Evolutionary conservation across 2,888 invertebrate species (phyloP).

Genomic region (Petrolisthes manimaculis): DNA sequence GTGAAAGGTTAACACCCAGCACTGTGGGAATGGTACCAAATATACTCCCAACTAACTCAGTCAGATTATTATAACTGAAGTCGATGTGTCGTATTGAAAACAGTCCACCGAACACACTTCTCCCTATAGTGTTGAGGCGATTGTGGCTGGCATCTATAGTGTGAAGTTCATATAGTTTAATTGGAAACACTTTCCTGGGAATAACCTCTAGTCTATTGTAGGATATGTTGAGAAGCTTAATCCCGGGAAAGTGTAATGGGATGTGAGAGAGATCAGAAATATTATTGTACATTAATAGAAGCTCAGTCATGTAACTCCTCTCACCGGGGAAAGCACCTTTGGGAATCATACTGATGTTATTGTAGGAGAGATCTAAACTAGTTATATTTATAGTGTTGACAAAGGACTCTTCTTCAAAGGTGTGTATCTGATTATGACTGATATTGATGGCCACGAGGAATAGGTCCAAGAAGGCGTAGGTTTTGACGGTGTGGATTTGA

Average conservation of each 20-base stretch:
- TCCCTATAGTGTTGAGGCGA: conserved; percentile 80
- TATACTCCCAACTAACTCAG: conserved; percentile 81
- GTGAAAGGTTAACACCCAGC: conserved; percentile 79
- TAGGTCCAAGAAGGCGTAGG: conserved; percentile 86
- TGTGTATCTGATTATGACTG: conserved; percentile 81
- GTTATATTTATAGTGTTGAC: conserved; percentile 90
- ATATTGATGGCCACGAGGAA: conserved; percentile 84
- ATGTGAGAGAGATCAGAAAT: conserved; percentile 79
- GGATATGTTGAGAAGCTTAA: conserved; percentile 85
- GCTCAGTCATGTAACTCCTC: conserved; percentile 82
- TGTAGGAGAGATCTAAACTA: conserved; percentile 83
- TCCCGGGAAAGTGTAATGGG: conserved; percentile 86
- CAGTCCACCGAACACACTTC: conserved; percentile 85
- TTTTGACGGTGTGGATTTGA: conserved; percentile 82
- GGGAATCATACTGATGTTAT: conserved; percentile 78
- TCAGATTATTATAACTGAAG: conserved; percentile 82
- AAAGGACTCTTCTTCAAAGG: conserved; percentile 81
- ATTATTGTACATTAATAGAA: conserved; percentile 82
- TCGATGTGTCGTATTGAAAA: conserved; percentile 85
- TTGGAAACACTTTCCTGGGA: conserved; percentile 84
- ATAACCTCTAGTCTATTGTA: conserved; percentile 78
- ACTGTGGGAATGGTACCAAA: conserved; percentile 88
- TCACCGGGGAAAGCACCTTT: conserved; percentile 79
- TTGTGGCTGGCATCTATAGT: conserved; percentile 89
- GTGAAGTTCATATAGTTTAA: conserved; percentile 87